A percentile compares a stretch with the other conserved stretches of the same genome.
These are phyloP conservation scores for Schrankia costaestrigalis DNA, from an alignment of 2,888 invertebrate species.

Conservation along the genomic window DNA sequence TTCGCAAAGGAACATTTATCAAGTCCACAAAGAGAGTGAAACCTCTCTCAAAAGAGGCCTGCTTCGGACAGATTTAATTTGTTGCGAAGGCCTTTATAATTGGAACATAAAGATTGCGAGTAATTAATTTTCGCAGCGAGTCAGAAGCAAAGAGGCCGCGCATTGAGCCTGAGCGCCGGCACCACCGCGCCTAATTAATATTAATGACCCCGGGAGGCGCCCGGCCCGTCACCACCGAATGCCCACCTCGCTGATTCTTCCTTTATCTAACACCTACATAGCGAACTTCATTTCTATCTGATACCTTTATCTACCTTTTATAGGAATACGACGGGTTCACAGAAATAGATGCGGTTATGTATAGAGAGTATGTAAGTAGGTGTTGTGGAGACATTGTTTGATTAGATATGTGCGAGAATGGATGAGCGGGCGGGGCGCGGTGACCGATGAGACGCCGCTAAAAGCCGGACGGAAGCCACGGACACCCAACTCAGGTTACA, in stretches of 20 bases:
- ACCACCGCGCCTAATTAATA: conserved; percentile 77
- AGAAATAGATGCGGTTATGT: conserved; percentile 4
- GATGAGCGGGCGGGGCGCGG: conserved; percentile 47
- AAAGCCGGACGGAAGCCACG: conserved; percentile 80
- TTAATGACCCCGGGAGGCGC: conserved; percentile 73
- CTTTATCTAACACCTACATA: conserved; percentile 59
- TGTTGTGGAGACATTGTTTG: conserved; percentile 26
- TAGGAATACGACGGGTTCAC: conserved; percentile 11
- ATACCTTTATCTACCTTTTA: conserved; percentile 39
- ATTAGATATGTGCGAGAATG: conserved; percentile 46
- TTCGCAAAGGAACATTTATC: conserved; percentile 77
- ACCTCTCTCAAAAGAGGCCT: conserved; percentile 79
- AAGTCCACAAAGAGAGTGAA: conserved; percentile 79
- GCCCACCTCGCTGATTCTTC: conserved; percentile 41
- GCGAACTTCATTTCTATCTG: conserved; percentile 35
- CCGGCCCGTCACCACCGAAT: conserved; percentile 41
- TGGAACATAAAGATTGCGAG: conserved; percentile 81
- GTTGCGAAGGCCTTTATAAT: conserved; percentile 81
- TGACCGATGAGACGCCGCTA: conserved; percentile 74
- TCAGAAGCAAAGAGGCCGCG: conserved; percentile 77
- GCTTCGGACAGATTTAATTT: conserved; percentile 81
- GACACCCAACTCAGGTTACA: conserved; percentile 74
- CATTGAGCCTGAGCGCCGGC: conserved; percentile 62
- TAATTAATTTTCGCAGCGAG: conserved; percentile 81
- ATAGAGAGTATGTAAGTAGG: conserved; percentile 7